phyloP scores from a whole-genome alignment of 2,888 invertebrate species.

The Silvanus unidentatus region DNA sequence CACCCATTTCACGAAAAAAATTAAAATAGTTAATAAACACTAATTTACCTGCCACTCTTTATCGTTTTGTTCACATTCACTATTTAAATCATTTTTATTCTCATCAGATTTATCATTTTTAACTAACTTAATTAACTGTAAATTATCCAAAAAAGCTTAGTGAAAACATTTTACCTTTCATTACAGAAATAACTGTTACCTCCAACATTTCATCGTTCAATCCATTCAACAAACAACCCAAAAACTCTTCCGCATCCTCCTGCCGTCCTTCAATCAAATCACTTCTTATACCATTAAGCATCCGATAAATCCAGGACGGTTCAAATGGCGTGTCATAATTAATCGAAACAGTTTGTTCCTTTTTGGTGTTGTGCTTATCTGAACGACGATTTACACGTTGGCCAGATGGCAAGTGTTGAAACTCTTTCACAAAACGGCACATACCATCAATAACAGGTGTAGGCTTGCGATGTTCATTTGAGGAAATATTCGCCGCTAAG shows the following conservation, averaged over 20 bases:
- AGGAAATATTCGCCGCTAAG: slow-evolving; percentile 61
- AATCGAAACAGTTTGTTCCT: slow-evolving; percentile 47
- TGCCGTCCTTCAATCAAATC: slow-evolving; percentile 81
- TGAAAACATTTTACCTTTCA: slow-evolving; percentile 4
- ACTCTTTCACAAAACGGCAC: slow-evolving; percentile 77
- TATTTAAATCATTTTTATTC: slow-evolving; percentile 27
- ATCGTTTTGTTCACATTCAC: slow-evolving; percentile 43
- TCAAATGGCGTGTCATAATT: slow-evolving; percentile 79
- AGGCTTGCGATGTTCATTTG: slow-evolving; percentile 46
- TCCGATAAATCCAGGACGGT: slow-evolving; percentile 79
- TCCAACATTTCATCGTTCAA: slow-evolving; percentile 96
- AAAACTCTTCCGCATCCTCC: slow-evolving; percentile 96
- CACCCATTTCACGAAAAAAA: too few species aligned
- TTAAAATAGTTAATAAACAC: too few species aligned
- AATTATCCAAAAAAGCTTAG: slow-evolving; percentile 4
- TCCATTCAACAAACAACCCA: slow-evolving; percentile 86
- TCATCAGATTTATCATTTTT: slow-evolving; percentile 31
- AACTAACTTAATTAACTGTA: slow-evolving; percentile 51
- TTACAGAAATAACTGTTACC: slow-evolving; percentile 46
- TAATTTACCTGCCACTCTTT: slow-evolving; percentile 68
- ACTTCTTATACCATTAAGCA: slow-evolving; percentile 71
- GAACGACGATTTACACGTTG: slow-evolving; percentile 43
- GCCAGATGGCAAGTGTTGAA: slow-evolving; percentile 60
- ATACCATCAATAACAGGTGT: slow-evolving; percentile 89
- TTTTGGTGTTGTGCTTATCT: slow-evolving; percentile 43